These are phyloP conservation scores for Atherinomorus stipes DNA, from an alignment of 2,113 vertebrate species.

Conservation along the genomic window DNA sequence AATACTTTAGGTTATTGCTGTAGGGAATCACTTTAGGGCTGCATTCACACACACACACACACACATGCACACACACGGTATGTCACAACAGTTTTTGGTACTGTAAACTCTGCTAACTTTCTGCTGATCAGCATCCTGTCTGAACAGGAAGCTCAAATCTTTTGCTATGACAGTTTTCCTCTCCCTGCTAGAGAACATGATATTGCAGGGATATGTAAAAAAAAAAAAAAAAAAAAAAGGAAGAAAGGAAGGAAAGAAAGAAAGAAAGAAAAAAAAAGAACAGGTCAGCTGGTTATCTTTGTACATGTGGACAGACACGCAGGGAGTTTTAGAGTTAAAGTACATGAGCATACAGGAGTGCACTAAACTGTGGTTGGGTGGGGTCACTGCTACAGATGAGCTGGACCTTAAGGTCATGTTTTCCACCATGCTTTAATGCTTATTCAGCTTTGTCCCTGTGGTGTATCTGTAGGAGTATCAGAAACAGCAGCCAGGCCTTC, in stretches of 20 bases:
- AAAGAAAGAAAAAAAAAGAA: neutral
- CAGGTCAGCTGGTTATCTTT: constrained; percentile 7
- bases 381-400: constrained; percentile 56
- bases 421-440: constrained; percentile 48
- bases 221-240: constrained; percentile 1
- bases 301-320: constrained; percentile 5
- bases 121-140: constrained; percentile 57
- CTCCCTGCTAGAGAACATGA: constrained; percentile 19
- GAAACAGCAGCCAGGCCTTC: constrained; percentile 47
- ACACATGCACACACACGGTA: neutral
- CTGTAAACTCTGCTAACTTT: constrained; percentile 45
- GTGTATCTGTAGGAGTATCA: constrained; percentile 59
- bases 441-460: constrained; percentile 59
- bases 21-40: neutral
- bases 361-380: constrained; percentile 21
- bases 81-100: neutral
- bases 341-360: constrained; percentile 14
- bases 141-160: constrained; percentile 53
- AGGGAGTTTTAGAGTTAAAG: constrained; percentile 10
- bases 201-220: neutral
- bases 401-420: constrained; percentile 60
- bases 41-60: neutral
- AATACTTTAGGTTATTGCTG: neutral
- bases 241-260: neutral
- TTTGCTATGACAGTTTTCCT: constrained; percentile 27